Evolutionary conservation across 2,113 vertebrate species (phyloP).

Genomic region (Chinchilla lanigera): DNA sequence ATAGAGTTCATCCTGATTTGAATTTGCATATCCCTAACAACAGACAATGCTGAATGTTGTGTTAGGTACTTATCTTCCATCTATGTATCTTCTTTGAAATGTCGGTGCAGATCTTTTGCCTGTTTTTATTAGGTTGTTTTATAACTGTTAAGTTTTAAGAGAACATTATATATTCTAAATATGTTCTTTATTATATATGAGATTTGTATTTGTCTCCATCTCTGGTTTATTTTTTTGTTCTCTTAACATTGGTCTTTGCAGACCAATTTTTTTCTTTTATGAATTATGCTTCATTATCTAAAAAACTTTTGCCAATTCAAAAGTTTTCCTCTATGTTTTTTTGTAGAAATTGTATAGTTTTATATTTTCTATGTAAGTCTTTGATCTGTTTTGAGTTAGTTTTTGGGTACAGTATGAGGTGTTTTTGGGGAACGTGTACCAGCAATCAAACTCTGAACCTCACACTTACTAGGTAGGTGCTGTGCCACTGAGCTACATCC

Average conservation of each 20-base stretch:
- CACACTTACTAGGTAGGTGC: too few species aligned
- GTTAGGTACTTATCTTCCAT: not conserved
- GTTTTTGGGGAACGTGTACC: too few species aligned
- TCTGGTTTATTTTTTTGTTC: not conserved
- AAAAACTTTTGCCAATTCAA: not conserved
- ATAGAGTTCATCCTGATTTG: not conserved
- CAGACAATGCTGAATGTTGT: not conserved
- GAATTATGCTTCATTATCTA: not conserved
- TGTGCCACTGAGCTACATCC: too few species aligned
- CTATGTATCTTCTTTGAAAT: not conserved
- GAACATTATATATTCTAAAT: not conserved
- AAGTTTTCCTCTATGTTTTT: not conserved
- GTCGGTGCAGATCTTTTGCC: not conserved
- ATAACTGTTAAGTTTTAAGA: not conserved
- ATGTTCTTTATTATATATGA: not conserved
- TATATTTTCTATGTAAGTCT: too few species aligned
- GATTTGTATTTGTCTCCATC: not conserved
- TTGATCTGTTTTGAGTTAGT: conserved; percentile 20
- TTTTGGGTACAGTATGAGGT: too few species aligned
- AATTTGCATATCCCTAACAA: not conserved
- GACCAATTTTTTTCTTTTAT: conserved; percentile 28
- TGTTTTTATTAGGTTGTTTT: not conserved
- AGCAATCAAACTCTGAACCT: too few species aligned
- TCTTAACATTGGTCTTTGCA: not conserved
- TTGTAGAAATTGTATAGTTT: not conserved